Evolutionary conservation across 2,888 invertebrate species (phyloP).

Genomic region (Perdita meconis): DNA sequence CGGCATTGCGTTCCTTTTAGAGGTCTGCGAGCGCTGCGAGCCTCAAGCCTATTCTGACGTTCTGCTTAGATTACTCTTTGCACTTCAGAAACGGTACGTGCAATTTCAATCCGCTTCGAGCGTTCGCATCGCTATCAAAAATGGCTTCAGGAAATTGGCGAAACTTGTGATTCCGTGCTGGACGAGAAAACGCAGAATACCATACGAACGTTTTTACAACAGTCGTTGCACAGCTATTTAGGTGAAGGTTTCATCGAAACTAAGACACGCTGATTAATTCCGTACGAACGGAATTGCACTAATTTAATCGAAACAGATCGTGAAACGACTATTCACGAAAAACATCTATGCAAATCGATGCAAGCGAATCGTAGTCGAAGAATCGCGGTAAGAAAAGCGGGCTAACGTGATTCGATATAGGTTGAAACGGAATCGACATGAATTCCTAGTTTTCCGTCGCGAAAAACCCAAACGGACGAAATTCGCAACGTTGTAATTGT

Average conservation of each 20-base stretch:
- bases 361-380: neutral
- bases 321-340: neutral
- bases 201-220: too few species aligned
- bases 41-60: conserved; percentile 7
- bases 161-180: too few species aligned
- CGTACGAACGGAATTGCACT: neutral
- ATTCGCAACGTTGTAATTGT: conserved; percentile 9
- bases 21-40: conserved; percentile 22
- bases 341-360: conserved; percentile 35
- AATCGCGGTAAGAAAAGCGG: conserved; percentile 4
- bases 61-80: conserved; percentile 8
- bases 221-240: neutral
- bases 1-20: conserved; percentile 46
- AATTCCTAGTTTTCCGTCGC: conserved; percentile 26
- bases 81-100: neutral
- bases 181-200: too few species aligned
- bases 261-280: neutral
- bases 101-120: neutral
- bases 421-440: neutral
- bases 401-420: conserved; percentile 25
- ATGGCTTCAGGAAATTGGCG: too few species aligned
- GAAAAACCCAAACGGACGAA: conserved; percentile 16
- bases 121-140: too few species aligned
- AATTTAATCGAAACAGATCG: neutral
- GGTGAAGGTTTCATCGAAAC: neutral